A percentile compares a stretch with the other conserved stretches of the same genome.
Evolutionary conservation across 64 coral and sea anemone species (phyloP).

Genomic region (Pachyseris speciosa): DNA sequence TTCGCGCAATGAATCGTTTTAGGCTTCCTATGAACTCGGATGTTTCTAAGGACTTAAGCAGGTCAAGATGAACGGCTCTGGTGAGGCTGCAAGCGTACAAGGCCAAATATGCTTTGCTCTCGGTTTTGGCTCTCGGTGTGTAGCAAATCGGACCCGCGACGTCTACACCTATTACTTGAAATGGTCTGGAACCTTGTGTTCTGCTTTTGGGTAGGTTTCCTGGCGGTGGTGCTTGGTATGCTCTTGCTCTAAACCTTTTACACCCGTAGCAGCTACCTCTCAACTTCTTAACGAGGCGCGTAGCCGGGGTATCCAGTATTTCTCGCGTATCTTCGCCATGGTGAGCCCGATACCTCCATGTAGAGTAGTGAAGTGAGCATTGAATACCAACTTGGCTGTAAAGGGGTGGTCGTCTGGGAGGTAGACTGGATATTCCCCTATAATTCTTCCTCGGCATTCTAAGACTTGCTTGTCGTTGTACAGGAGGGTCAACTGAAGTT

Average conservation of each 20-base stretch:
- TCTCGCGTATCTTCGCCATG: constrained; percentile 38
- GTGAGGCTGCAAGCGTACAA: constrained; percentile 59
- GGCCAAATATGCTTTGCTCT: too few species aligned
- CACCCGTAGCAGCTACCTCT: constrained; percentile 54
- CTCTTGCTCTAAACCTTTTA: constrained; percentile 34
- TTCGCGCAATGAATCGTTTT: constrained; percentile 50
- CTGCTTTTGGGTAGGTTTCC: constrained; percentile 51
- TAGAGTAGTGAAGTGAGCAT: constrained; percentile 26
- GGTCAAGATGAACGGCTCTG: too few species aligned
- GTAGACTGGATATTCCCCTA: constrained; percentile 30
- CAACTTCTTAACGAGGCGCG: constrained; percentile 57
- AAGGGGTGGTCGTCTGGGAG: constrained; percentile 24
- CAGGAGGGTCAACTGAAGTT: constrained; percentile 42
- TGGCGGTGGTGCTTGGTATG: constrained; percentile 49
- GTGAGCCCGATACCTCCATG: constrained; percentile 52
- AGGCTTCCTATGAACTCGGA: constrained; percentile 55
- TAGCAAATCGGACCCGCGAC: constrained; percentile 60
- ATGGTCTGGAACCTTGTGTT: too few species aligned
- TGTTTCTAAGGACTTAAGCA: constrained; percentile 56
- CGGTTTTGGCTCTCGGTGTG: constrained; percentile 21
- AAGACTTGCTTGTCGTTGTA: constrained; percentile 14
- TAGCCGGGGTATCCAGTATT: constrained; percentile 69
- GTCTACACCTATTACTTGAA: too few species aligned
- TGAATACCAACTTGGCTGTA: neutral
- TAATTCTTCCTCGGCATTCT: constrained; percentile 22